Conservation (phyloP, 2,113 vertebrate species). For the Microtus montanus region DNA sequence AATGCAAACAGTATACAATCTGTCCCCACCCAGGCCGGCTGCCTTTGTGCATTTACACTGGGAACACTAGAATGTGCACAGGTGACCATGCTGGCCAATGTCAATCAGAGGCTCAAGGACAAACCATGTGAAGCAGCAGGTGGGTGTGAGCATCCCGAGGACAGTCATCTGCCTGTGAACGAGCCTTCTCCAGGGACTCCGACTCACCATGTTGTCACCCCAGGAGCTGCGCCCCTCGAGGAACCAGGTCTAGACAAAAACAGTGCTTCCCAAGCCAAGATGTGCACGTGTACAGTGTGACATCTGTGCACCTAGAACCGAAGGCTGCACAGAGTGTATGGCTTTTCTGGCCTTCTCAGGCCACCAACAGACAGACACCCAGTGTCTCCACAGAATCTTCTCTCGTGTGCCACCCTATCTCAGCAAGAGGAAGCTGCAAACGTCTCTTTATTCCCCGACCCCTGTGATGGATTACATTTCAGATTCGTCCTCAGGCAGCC, state of each 20-base stretch:
- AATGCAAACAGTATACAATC: background rate
- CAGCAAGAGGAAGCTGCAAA: background rate
- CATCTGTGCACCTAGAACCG: background rate
- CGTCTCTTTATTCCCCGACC: background rate
- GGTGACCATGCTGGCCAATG: background rate
- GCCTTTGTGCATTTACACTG: background rate
- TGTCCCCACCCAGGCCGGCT: background rate
- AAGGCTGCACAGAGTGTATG: too few species aligned
- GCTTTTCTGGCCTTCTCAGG: background rate
- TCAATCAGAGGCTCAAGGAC: background rate
- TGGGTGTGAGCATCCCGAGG: fast-evolving
- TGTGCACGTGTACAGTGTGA: background rate
- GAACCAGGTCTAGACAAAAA: background rate
- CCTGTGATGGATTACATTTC: background rate
- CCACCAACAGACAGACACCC: background rate
- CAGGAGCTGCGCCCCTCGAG: background rate
- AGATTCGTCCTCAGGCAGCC: background rate
- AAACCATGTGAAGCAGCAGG: background rate
- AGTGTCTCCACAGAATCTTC: background rate
- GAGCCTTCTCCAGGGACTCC: background rate
- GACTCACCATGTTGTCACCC: background rate
- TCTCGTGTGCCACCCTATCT: background rate
- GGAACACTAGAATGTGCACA: background rate
- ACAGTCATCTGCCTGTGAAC: too few species aligned
- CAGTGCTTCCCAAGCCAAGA: background rate